Conservation (phyloP, 2,888 invertebrate genomes). For the Villa cingulata region DNA sequence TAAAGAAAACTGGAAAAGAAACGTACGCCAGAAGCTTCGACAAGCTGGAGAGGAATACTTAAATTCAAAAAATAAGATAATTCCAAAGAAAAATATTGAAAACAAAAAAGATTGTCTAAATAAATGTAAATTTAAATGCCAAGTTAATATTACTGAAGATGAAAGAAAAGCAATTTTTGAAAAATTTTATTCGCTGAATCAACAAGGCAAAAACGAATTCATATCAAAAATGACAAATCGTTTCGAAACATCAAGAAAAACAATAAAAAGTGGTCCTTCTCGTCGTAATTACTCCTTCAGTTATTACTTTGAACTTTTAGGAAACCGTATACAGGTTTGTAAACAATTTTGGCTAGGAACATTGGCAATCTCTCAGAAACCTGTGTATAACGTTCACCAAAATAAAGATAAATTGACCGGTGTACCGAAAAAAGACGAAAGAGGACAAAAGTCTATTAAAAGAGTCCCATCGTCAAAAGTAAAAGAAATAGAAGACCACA, state of each 20-base stretch:
- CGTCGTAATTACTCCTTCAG: background rate
- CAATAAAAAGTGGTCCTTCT: background rate
- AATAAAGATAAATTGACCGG: constrained; percentile 1
- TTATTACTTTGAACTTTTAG: constrained; percentile 1
- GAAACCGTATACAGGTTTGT: constrained; percentile 3
- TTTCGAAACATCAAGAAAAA: background rate
- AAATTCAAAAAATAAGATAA: no score
- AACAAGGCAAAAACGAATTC: constrained; percentile 2
- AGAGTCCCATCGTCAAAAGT: background rate
- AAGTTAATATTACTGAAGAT: no score
- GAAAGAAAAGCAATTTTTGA: background rate
- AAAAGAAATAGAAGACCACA: no score
- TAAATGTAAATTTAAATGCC: no score
- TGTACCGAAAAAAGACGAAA: background rate
- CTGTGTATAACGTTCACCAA: constrained; percentile 1
- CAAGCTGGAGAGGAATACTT: no score
- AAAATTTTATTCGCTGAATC: constrained; percentile 1
- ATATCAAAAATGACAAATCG: constrained; percentile 1
- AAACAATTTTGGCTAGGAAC: constrained; percentile 7
- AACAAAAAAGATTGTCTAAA: no score
- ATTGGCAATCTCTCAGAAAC: constrained; percentile 3
- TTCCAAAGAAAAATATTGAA: no score
- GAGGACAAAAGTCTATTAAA: background rate
- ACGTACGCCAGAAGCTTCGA: no score
- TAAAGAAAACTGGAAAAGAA: no score